Evolutionary conservation across 2,797 vertebrate genomes (phyloP).

Genomic region (Antrozous pallidus): DNA sequence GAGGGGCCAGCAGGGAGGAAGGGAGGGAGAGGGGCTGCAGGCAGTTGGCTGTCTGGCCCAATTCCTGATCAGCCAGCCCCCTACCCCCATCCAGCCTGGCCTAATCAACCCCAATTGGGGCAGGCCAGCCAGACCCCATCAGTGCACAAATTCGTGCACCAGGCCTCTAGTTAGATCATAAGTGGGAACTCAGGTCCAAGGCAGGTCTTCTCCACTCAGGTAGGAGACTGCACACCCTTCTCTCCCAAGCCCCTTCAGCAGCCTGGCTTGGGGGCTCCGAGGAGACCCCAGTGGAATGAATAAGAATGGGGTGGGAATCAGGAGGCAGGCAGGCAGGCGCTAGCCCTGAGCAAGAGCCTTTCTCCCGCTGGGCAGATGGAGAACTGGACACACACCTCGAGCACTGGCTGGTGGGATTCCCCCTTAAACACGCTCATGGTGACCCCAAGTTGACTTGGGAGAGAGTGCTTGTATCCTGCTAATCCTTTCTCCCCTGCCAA

Average conservation of each 20-base stretch:
- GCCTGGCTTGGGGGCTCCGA: conserved; percentile 55
- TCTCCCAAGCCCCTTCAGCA: not conserved
- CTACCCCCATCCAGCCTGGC: too few relatives aligned
- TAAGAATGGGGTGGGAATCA: not conserved
- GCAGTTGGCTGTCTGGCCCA: too few relatives aligned
- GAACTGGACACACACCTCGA: not conserved
- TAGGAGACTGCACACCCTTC: not conserved
- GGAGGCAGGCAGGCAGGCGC: not conserved
- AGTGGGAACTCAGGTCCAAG: not conserved
- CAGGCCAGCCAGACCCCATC: too few relatives aligned
- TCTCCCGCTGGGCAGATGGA: not conserved
- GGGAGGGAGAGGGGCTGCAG: too few relatives aligned
- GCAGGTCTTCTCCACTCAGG: not conserved
- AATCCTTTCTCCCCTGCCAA: not conserved
- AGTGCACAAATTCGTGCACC: too few relatives aligned
- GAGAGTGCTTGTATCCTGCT: not conserved
- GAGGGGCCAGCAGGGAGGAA: too few relatives aligned
- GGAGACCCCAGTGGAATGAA: not conserved
- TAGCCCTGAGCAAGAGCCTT: not conserved
- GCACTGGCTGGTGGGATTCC: not conserved
- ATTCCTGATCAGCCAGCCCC: too few relatives aligned
- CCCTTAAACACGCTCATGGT: too few relatives aligned
- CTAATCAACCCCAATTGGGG: too few relatives aligned
- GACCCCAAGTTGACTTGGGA: not conserved
- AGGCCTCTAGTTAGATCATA: not conserved